Base-by-base conservation (phyloP, 2,888 invertebrate genomes). In the Acronicta alni region DNA sequence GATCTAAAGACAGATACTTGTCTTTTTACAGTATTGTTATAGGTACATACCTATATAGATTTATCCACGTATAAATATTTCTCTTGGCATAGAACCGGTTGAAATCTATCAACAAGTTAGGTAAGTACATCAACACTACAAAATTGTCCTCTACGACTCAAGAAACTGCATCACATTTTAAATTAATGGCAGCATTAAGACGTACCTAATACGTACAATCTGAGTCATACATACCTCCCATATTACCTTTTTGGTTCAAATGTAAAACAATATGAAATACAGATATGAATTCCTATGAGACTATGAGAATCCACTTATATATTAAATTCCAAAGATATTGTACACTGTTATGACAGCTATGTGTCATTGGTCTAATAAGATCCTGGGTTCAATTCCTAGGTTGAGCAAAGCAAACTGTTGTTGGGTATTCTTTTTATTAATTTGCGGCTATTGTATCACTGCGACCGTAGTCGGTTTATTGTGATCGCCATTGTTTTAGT, bases 171-270 rank as follows among this genome's bases (percentile, higher is more conserved):
- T 54, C 47, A 58, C 46, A 59, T 51, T 55, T 60, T 47, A 56
- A 67, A 67, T 67, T 56, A 61, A 67, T 62, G 41, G 43, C 62
- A 42, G 62, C 58, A 61, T 44, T 62, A 57, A 70, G 41, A 51
- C 47, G 6, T 26, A 44, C 62, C 58, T 58, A 63, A 72, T 69
- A 72, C 62, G 55, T 57, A 62, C 42, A 42, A 15, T 58, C 41
- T 78, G 72, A 77, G 32, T 76, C 72, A 77, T 52, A 15, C n/a
- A 39, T 48, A 51, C 51, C 72, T 71, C 45, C 23, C 42, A 51
- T 52, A 39, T 17, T 48, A 57, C 58, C 23, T 59, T 73, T 68
- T 56, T 32, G 17, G 59, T 56, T 56, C 9, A 10, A 18, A 39
- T 38, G 53, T 41, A 61, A 37, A 51, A 56, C 35, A n/a, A 30